Conservation (phyloP, 2,888 invertebrate species). For the Cerastis leucographa region DNA sequence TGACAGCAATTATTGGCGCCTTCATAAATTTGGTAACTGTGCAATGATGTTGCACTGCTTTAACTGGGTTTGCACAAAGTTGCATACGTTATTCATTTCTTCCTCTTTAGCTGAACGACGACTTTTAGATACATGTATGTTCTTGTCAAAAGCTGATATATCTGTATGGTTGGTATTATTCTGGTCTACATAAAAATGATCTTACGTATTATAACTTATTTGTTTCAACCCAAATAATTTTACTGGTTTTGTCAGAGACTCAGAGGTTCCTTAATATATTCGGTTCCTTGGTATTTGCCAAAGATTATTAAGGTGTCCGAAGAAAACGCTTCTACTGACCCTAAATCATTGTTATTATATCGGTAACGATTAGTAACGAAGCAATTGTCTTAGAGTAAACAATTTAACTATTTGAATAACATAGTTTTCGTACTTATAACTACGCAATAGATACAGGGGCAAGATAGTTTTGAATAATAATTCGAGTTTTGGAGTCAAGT, state of each 20-base stretch:
- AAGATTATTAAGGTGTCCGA: slow-evolving; percentile 14
- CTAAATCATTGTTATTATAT: slow-evolving; percentile 23
- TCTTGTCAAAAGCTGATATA: not conserved
- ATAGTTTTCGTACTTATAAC: slow-evolving; percentile 32
- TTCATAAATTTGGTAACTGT: slow-evolving; percentile 42
- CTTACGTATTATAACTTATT: not conserved
- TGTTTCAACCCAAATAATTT: not conserved
- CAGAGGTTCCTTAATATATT: slow-evolving; percentile 7
- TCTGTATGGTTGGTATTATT: not conserved
- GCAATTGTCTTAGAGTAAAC: slow-evolving; percentile 23
- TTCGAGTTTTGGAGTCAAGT: slow-evolving; percentile 76
- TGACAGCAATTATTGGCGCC: slow-evolving; percentile 42
- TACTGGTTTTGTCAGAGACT: not conserved
- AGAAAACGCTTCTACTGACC: slow-evolving; percentile 11
- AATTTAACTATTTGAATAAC: slow-evolving; percentile 37
- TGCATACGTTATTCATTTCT: slow-evolving; percentile 15
- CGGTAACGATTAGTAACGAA: slow-evolving; percentile 5
- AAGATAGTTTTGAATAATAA: slow-evolving; percentile 71
- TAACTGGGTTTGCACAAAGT: slow-evolving; percentile 31
- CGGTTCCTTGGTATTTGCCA: not conserved
- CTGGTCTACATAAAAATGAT: not conserved
- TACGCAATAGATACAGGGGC: slow-evolving; percentile 61
- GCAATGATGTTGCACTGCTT: slow-evolving; percentile 27
- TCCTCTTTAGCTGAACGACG: not conserved
- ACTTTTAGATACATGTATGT: not conserved